Percentiles rank a stretch among this genome's conserved stretches.
phyloP scores from a whole-genome alignment of 2,797 vertebrate genomes.

The Pangasius krempfi region DNA sequence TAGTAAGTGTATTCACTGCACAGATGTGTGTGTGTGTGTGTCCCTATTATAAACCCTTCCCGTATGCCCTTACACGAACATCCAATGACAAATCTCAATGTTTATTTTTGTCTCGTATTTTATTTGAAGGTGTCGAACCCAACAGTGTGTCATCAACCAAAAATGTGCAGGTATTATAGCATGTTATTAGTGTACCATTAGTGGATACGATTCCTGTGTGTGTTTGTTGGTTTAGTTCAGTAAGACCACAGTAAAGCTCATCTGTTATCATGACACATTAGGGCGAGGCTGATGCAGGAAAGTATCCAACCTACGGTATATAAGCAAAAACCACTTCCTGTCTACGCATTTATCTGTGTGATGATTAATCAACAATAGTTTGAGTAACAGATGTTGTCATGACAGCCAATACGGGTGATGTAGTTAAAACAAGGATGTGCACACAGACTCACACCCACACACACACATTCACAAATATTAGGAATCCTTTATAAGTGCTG shows the following conservation, averaged over 20 bases:
- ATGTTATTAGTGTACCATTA: conserved; percentile 35
- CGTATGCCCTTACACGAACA: neutral
- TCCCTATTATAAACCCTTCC: neutral
- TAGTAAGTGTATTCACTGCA: conserved; percentile 12
- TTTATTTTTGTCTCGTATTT: conserved; percentile 3
- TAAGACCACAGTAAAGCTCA: conserved; percentile 6
- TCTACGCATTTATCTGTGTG: neutral
- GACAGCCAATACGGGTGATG: neutral
- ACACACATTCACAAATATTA: conserved; percentile 6
- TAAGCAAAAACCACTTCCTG: neutral
- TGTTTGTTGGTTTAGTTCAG: conserved; percentile 11
- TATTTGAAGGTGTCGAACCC: neutral
- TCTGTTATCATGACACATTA: conserved; percentile 20
- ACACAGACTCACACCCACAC: neutral
- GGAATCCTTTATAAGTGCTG: neutral
- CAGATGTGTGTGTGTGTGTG: neutral
- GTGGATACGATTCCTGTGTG: conserved; percentile 14
- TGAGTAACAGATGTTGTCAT: neutral
- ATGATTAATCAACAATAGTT: conserved; percentile 19
- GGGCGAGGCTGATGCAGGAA: neutral
- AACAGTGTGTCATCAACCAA: neutral
- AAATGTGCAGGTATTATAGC: neutral
- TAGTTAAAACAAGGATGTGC: neutral
- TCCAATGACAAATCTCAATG: neutral
- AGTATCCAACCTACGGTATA: neutral